These are phyloP conservation scores for Drosophila carrolli DNA, from an alignment of 1,140 invertebrate genomes.

Conservation along the genomic window DNA sequence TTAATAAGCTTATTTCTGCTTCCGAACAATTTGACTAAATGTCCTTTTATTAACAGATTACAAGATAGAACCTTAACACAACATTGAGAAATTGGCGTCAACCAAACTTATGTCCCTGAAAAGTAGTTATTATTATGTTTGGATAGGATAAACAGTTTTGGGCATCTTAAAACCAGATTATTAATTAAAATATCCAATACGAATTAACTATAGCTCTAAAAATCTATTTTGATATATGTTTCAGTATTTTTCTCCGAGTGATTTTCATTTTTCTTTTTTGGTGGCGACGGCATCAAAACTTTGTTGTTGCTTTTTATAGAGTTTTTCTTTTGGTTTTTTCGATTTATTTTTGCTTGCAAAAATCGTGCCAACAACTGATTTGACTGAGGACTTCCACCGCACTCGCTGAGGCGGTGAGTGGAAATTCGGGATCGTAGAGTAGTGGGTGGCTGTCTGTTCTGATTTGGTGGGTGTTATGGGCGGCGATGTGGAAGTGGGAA, in stretches of 20 bases:
- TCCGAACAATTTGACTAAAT: too few relatives aligned
- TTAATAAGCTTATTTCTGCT: too few relatives aligned
- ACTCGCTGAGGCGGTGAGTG: conserved; percentile 31
- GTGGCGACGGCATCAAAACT: conserved; percentile 58
- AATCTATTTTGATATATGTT: background rate
- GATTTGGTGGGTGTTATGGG: conserved; percentile 21
- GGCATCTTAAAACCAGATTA: too few relatives aligned
- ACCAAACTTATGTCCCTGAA: too few relatives aligned
- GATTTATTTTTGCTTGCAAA: conserved; percentile 58
- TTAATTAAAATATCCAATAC: too few relatives aligned
- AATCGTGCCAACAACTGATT: conserved; percentile 78
- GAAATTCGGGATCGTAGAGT: conserved; percentile 16
- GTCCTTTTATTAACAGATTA: too few relatives aligned
- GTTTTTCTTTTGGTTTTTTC: conserved; percentile 26
- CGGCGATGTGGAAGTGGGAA: background rate
- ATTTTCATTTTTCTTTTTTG: conserved; percentile 11
- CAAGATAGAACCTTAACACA: too few relatives aligned
- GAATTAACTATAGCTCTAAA: background rate
- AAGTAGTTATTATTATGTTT: too few relatives aligned
- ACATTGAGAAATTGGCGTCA: too few relatives aligned
- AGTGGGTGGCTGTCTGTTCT: conserved; percentile 13
- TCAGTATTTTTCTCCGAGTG: background rate
- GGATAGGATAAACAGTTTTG: too few relatives aligned
- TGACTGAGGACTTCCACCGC: conserved; percentile 67
- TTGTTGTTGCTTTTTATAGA: conserved; percentile 55